These are phyloP conservation scores for Melipona beecheii DNA, from an alignment of 2,888 invertebrate species.

Conservation along the genomic window DNA sequence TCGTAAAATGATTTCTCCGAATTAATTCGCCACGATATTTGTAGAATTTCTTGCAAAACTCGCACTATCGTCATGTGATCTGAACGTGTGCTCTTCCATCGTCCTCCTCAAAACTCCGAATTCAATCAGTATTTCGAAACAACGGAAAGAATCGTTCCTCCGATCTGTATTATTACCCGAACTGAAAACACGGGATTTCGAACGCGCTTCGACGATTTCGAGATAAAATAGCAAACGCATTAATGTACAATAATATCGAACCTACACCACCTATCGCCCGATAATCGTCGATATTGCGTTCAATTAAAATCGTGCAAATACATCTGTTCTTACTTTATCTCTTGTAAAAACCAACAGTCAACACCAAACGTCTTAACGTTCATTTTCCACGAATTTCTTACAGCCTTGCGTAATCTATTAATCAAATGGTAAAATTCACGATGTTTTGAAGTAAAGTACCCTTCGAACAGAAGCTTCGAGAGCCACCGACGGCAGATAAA, in stretches of 20 bases:
- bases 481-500: slow-evolving; percentile 10
- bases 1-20: not conserved
- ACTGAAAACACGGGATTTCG: not conserved
- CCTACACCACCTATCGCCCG: not conserved
- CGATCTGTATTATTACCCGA: not conserved
- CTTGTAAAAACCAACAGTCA: not conserved
- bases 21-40: slow-evolving; percentile 2
- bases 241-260: not conserved
- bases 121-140: not conserved
- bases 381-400: not conserved
- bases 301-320: not conserved
- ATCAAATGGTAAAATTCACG: slow-evolving; percentile 5
- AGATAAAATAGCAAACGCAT: not conserved
- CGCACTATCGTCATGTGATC: not conserved
- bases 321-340: not conserved
- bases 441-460: not conserved
- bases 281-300: not conserved
- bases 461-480: not conserved
- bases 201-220: not conserved
- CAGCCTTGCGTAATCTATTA: not conserved
- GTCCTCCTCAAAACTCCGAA: not conserved
- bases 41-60: not conserved
- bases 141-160: not conserved
- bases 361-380: not conserved
- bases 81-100: not conserved